These are phyloP conservation scores for Tenthredo scrophulariae DNA, from an alignment of 2,888 invertebrate species.

Conservation along the genomic window DNA sequence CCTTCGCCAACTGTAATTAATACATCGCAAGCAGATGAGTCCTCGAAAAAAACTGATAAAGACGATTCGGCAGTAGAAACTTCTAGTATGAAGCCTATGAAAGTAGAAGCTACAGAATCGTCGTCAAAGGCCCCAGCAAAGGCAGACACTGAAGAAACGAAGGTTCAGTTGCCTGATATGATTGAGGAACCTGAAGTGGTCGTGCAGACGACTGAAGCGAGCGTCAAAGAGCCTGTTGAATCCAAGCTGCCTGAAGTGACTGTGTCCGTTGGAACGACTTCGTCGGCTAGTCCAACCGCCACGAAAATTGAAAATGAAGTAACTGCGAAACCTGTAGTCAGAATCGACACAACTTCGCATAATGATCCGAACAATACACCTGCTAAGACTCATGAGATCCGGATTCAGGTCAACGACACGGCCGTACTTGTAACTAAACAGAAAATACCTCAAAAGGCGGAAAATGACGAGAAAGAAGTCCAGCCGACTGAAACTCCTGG, in stretches of 20 bases:
- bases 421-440: conserved; percentile 60
- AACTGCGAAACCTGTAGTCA: neutral
- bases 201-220: neutral
- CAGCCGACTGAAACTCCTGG: neutral
- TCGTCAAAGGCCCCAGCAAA: neutral
- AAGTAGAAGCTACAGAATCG: neutral
- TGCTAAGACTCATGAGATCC: conserved; percentile 57
- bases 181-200: neutral
- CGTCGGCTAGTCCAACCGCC: neutral
- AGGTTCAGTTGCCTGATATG: neutral
- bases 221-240: neutral
- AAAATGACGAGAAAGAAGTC: conserved; percentile 1
- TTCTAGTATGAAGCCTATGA: neutral
- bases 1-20: neutral
- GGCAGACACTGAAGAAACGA: neutral
- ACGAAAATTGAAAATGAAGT: conserved; percentile 9
- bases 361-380: neutral
- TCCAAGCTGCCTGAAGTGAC: conserved; percentile 16
- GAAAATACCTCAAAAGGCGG: conserved; percentile 38
- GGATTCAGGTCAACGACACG: conserved; percentile 63
- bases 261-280: neutral
- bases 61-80: conserved; percentile 12
- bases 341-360: neutral
- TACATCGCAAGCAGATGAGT: neutral
- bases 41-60: neutral